phyloP scores from a whole-genome alignment of 2,113 vertebrate genomes.

The Syngnathoides biaculeatus region DNA sequence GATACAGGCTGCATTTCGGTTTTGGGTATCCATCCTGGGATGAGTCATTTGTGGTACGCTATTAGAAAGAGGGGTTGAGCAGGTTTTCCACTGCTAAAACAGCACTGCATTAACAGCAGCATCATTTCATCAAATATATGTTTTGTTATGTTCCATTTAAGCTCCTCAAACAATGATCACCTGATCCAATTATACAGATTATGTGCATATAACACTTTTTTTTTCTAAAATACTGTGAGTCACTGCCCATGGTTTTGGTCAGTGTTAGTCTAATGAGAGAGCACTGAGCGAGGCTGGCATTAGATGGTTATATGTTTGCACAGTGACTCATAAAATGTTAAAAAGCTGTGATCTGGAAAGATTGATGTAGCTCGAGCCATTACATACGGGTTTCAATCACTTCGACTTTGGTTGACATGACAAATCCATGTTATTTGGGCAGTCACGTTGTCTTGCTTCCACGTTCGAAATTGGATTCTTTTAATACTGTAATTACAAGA shows the following conservation, averaged over 20 bases:
- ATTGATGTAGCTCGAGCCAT: not conserved
- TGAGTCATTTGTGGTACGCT: conserved; percentile 61
- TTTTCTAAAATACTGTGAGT: not conserved
- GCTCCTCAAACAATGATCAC: not conserved
- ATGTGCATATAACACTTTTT: not conserved
- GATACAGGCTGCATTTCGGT: conserved; percentile 45
- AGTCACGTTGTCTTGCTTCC: conserved; percentile 3
- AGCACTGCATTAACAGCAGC: conserved; percentile 15
- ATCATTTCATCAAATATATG: not conserved
- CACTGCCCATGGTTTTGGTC: conserved; percentile 4
- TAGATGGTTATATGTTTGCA: not conserved
- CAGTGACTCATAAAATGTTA: not conserved
- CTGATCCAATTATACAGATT: not conserved
- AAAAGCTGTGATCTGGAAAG: conserved; percentile 6
- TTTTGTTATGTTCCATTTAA: not conserved
- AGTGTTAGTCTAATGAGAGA: conserved; percentile 5
- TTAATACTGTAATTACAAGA: conserved; percentile 13
- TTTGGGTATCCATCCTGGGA: conserved; percentile 44
- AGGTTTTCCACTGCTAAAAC: conserved; percentile 40
- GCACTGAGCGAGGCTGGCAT: not conserved
- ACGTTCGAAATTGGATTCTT: conserved; percentile 6
- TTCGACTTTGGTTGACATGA: conserved; percentile 2
- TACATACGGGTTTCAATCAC: conserved; percentile 7
- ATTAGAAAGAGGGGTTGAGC: conserved; percentile 47
- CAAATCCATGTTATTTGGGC: conserved; percentile 8